Percentiles rank a stretch among this genome's conserved stretches.
These are phyloP conservation scores for Andricus quercusramuli DNA, from an alignment of 2,888 invertebrate genomes.

Conservation along the genomic window DNA sequence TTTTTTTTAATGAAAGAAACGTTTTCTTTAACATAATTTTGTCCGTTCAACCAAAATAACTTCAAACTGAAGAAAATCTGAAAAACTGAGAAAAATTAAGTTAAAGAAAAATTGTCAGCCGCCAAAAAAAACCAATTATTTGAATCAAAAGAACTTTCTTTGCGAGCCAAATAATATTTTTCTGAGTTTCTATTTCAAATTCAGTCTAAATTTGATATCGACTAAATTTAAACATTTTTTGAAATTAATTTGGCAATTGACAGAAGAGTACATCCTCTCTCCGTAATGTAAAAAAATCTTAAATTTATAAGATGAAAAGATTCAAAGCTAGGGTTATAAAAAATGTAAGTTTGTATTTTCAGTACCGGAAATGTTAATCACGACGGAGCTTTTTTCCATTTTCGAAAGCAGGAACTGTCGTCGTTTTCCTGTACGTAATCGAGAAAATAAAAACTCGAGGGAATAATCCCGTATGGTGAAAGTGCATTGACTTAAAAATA, in stretches of 20 bases:
- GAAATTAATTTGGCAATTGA: background rate
- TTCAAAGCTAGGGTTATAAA: background rate
- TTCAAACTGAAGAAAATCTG: no score
- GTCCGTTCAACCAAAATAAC: no score
- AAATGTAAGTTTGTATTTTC: background rate
- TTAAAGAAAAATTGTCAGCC: no score
- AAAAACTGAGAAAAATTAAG: no score
- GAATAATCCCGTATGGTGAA: slow-evolving; percentile 56
- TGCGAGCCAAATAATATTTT: no score
- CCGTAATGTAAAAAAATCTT: background rate
- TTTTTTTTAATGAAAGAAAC: no score
- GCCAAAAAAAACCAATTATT: no score
- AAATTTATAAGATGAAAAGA: background rate
- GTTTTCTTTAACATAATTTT: no score
- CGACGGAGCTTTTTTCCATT: slow-evolving; percentile 2
- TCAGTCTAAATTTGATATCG: background rate
- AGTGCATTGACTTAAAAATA: slow-evolving; percentile 61
- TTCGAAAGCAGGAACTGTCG: slow-evolving; percentile 31
- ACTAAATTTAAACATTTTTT: background rate
- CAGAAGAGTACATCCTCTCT: no score
- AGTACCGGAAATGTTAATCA: slow-evolving; percentile 28
- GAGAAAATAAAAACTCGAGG: slow-evolving; percentile 32
- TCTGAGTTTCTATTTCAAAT: background rate
- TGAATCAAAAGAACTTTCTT: no score
- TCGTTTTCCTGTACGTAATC: slow-evolving; percentile 21